phyloP scores from a whole-genome alignment of 2,797 vertebrate species.

The Urosaurus nigricauda region DNA sequence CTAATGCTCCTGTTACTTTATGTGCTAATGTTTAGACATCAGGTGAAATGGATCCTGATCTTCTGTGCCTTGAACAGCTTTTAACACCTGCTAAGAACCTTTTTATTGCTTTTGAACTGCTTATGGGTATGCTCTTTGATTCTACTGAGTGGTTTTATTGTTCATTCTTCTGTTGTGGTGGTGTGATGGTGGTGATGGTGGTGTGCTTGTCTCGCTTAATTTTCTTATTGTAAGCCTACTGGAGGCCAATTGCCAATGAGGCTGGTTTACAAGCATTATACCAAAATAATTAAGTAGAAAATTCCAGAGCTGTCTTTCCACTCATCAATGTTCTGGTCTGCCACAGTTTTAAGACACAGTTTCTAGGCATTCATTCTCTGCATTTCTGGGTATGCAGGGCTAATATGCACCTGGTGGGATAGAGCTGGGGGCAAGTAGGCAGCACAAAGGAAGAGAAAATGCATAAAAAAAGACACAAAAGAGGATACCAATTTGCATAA shows the following conservation, averaged over 20 bases:
- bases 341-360: too few species aligned
- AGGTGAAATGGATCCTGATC: neutral
- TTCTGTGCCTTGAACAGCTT: neutral
- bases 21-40: neutral
- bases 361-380: too few species aligned
- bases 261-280: too few species aligned
- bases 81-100: neutral
- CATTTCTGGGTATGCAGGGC: too few species aligned
- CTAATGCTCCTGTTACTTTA: neutral
- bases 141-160: neutral
- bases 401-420: too few species aligned
- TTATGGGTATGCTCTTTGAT: neutral
- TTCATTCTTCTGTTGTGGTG: neutral
- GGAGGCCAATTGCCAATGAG: neutral
- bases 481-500: neutral
- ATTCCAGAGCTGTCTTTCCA: too few species aligned
- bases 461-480: too few species aligned
- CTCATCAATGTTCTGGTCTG: too few species aligned
- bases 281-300: too few species aligned
- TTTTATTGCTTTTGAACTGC: conserved; percentile 5
- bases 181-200: neutral
- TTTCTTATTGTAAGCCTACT: neutral
- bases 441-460: too few species aligned
- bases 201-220: neutral
- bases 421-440: too few species aligned